These are phyloP conservation scores for mouse (Mus musculus) DNA, from an alignment of 2,113 vertebrate species.

Conservation along the genomic window DNA sequence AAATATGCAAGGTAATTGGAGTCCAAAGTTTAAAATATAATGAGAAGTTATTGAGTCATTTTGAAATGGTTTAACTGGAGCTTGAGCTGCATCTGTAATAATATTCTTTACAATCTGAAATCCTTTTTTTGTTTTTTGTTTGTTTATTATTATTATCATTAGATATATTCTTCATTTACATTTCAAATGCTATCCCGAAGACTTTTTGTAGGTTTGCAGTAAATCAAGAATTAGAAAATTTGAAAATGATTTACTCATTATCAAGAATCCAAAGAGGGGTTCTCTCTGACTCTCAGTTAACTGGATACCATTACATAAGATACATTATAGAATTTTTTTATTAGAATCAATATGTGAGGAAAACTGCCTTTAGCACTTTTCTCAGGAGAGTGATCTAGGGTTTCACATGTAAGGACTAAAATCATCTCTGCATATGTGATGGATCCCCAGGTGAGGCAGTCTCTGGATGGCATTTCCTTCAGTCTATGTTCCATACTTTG, in stretches of 20 bases:
- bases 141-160: no score
- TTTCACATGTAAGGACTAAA: no score
- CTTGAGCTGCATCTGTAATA: conserved; percentile 47
- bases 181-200: no score
- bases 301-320: neutral
- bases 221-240: neutral
- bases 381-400: neutral
- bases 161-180: no score
- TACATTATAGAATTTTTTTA: neutral
- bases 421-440: no score
- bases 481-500: no score
- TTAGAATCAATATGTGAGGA: neutral
- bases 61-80: neutral
- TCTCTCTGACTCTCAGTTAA: neutral
- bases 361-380: neutral
- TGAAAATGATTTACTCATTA: neutral
- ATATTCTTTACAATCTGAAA: conserved; percentile 27
- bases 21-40: conserved; percentile 44
- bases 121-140: neutral
- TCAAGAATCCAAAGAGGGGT: neutral
- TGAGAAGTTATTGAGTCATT: conserved; percentile 62
- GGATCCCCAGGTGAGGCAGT: no score
- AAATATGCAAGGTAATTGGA: conserved; percentile 69
- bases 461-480: no score
- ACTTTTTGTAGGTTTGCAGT: conserved; percentile 57